Conservation (phyloP, 2,888 invertebrate genomes). For the Choristoneura rosaceana region DNA sequence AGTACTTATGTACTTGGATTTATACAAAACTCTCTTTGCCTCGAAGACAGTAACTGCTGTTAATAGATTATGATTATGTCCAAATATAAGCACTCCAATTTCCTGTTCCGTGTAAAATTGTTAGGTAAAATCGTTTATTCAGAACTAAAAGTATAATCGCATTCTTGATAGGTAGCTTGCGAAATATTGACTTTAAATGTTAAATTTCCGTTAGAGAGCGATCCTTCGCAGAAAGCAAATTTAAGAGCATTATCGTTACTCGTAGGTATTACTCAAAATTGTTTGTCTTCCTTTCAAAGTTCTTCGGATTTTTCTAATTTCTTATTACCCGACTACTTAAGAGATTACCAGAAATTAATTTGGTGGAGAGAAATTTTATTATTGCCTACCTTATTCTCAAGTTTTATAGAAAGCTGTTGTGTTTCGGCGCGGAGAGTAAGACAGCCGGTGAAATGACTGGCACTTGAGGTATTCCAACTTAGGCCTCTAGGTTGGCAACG, state of each 20-base stretch:
- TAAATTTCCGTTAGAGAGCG: neutral
- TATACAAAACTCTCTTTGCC: neutral
- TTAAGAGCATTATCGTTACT: neutral
- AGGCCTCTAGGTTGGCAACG: no score
- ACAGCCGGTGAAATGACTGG: no score
- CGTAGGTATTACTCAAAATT: neutral
- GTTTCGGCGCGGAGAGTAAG: no score
- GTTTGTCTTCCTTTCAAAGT: neutral
- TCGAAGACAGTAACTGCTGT: neutral
- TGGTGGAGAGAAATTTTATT: neutral
- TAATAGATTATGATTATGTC: no score
- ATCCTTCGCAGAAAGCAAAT: neutral
- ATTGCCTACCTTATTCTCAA: neutral
- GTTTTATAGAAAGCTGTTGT: no score
- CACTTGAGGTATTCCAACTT: no score
- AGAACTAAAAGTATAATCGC: neutral
- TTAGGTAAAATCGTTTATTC: neutral
- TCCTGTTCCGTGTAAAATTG: no score
- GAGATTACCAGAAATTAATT: neutral
- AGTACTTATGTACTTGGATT: no score
- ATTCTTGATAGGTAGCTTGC: constrained; percentile 1
- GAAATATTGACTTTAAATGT: constrained; percentile 1
- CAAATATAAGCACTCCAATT: neutral
- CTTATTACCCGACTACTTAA: neutral
- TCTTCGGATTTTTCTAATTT: neutral